phyloP scores from a whole-genome alignment of 2,113 vertebrate species.

The Rhagologus leucostigma region DNA sequence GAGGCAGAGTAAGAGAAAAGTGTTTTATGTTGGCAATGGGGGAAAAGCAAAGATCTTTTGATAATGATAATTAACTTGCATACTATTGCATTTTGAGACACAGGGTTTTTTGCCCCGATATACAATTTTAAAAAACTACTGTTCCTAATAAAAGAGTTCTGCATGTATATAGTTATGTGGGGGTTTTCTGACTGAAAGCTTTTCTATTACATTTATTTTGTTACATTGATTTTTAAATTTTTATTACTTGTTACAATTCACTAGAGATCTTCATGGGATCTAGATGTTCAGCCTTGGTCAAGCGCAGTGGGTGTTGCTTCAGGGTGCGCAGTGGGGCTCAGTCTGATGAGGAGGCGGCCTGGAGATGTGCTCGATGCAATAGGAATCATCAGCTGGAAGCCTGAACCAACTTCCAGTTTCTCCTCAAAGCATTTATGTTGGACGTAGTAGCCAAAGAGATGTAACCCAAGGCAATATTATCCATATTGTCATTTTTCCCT shows the following conservation, averaged over 20 bases:
- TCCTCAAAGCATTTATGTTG: neutral
- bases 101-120: accelerated
- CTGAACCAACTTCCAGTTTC: neutral
- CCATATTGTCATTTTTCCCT: neutral
- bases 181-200: neutral
- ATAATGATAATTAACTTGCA: neutral
- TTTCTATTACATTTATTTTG: neutral
- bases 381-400: neutral
- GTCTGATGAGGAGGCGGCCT: neutral
- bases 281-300: neutral
- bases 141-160: neutral
- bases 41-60: neutral
- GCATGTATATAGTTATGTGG: neutral
- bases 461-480: neutral
- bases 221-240: neutral
- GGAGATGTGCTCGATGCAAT: neutral
- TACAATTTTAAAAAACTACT: neutral
- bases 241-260: neutral
- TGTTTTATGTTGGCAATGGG: neutral
- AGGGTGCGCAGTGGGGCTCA: neutral
- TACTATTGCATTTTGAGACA: neutral
- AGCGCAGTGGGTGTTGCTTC: neutral
- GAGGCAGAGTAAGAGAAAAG: neutral
- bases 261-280: neutral
- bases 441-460: neutral